Evolutionary conservation across 2,797 vertebrate genomes (phyloP).

Genomic region (Brachyrhaphis roseni): DNA sequence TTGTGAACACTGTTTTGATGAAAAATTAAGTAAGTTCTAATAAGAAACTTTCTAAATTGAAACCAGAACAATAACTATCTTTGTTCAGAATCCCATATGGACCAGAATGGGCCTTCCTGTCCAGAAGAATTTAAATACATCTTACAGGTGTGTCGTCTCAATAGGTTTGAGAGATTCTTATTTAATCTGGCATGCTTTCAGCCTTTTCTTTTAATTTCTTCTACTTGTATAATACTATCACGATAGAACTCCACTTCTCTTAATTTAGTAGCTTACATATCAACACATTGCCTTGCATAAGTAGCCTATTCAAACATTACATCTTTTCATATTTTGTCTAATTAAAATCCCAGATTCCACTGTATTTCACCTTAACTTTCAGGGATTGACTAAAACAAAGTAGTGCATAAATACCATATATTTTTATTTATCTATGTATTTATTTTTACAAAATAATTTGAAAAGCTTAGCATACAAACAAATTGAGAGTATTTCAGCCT

Average conservation of each 20-base stretch:
- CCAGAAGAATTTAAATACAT: not conserved
- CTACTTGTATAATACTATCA: not conserved
- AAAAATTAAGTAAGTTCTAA: not conserved
- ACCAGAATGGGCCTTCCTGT: not conserved
- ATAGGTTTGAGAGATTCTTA: not conserved
- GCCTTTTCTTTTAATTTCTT: not conserved
- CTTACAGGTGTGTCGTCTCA: not conserved
- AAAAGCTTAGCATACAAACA: not conserved
- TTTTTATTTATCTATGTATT: not conserved
- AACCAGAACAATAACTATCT: not conserved
- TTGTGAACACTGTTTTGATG: not conserved
- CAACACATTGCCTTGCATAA: not conserved
- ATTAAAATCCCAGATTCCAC: not conserved
- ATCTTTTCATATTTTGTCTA: not conserved
- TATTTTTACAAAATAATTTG: not conserved
- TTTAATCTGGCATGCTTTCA: not conserved
- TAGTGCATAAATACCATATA: not conserved
- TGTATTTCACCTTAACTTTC: not conserved
- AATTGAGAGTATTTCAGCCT: not conserved
- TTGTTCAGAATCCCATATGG: not conserved
- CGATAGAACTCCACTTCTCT: not conserved
- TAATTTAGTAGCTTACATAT: not conserved
- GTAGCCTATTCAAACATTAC: not conserved
- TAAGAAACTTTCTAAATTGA: not conserved
- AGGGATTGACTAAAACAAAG: not conserved